Percentiles rank a stretch among this genome's conserved stretches.
phyloP scores from a whole-genome alignment of 1,140 invertebrate genomes.

The Drusus annulatus region DNA sequence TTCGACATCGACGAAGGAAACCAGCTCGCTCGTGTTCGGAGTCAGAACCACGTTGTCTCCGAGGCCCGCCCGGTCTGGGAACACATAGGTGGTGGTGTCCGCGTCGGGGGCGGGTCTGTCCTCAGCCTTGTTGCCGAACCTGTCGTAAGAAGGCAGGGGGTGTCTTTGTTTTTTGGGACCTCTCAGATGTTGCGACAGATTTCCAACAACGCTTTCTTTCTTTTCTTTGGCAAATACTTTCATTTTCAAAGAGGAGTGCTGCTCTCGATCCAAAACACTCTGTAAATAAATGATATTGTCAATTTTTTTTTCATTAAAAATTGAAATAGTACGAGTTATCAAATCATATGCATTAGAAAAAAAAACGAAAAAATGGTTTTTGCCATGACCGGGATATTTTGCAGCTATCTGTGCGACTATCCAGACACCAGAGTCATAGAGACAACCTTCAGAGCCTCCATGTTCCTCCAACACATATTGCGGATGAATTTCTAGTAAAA shows the following conservation, averaged over 20 bases:
- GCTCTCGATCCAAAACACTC: conserved; percentile 84
- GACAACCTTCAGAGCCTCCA: too few relatives aligned
- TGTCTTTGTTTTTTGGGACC: conserved; percentile 64
- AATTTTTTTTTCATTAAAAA: not conserved
- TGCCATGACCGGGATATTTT: too few relatives aligned
- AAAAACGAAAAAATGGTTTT: too few relatives aligned
- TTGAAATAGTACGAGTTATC: too few relatives aligned
- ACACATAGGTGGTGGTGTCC: conserved; percentile 68
- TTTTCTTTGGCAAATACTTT: conserved; percentile 85
- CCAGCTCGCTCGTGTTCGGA: conserved; percentile 66
- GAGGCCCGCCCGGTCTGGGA: conserved; percentile 67
- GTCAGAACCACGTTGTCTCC: conserved; percentile 63
- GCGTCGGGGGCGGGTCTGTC: not conserved
- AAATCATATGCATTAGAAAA: too few relatives aligned
- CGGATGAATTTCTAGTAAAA: too few relatives aligned
- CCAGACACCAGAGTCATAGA: too few relatives aligned
- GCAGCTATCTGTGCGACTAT: too few relatives aligned
- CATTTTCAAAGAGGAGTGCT: conserved; percentile 78
- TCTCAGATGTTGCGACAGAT: conserved; percentile 62
- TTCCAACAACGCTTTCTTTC: conserved; percentile 74
- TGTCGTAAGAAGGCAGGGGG: not conserved
- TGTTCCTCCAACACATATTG: too few relatives aligned
- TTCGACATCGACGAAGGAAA: conserved; percentile 81
- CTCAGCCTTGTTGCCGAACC: conserved; percentile 1
- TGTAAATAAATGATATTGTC: conserved; percentile 64